These are phyloP conservation scores for Corythaeola cristata DNA, from an alignment of 2,113 vertebrate species.

Conservation along the genomic window DNA sequence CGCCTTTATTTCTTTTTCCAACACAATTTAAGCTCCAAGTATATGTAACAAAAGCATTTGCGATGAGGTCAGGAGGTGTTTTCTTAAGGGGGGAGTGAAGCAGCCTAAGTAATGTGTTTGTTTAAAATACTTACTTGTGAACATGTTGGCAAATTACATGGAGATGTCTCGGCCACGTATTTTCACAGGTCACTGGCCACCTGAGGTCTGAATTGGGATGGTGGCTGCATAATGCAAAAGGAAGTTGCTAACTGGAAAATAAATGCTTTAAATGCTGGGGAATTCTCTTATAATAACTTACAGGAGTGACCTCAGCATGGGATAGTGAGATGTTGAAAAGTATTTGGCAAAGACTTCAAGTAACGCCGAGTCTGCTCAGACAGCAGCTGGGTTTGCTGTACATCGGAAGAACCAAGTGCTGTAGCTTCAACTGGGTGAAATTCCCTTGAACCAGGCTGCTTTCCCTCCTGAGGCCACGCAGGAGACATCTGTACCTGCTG, in stretches of 20 bases:
- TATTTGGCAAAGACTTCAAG: background rate
- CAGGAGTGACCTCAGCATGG: background rate
- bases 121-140: background rate
- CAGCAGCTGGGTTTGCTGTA: fast-evolving
- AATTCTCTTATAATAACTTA: background rate
- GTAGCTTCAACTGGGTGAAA: fast-evolving
- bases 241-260: background rate
- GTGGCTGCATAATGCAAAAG: background rate
- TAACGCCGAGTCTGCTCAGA: fast-evolving
- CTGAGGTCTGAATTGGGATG: fast-evolving
- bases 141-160: fast-evolving
- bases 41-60: background rate
- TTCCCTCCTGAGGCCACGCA: background rate
- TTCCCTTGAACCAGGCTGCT: background rate
- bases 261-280: background rate
- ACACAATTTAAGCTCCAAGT: background rate
- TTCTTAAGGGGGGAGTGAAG: background rate
- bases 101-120: background rate
- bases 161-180: fast-evolving
- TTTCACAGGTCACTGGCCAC: background rate
- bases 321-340: background rate
- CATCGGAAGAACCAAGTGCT: background rate
- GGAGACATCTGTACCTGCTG: fast-evolving
- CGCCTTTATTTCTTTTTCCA: background rate
- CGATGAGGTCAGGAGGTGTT: background rate